A percentile compares a stretch with the other conserved stretches of the same genome.
Conservation (phyloP, 1,140 invertebrate species). For the Centruroides vittatus region DNA sequence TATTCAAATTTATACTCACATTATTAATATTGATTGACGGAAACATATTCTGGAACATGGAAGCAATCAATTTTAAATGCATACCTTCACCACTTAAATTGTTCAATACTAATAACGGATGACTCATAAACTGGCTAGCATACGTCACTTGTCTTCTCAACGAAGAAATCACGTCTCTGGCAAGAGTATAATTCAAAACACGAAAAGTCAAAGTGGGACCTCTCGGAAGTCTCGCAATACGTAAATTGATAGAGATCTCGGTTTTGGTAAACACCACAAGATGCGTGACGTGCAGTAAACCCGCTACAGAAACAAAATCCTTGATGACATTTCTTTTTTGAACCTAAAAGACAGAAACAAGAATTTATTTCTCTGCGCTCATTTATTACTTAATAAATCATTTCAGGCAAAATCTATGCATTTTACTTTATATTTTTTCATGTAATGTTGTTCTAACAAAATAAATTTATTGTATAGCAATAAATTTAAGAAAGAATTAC, state of each 20-base stretch:
- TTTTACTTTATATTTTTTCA: no score
- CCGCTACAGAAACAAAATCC: constrained; percentile 40
- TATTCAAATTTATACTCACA: constrained; percentile 29
- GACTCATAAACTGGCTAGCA: constrained; percentile 48
- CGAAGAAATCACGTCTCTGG: constrained; percentile 68
- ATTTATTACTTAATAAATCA: no score
- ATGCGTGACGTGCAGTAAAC: constrained; percentile 40
- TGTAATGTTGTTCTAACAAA: no score
- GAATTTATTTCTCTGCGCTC: no score
- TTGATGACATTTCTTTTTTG: constrained; percentile 38
- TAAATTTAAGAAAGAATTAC: no score
- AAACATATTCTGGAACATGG: constrained; percentile 98
- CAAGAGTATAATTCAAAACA: constrained; percentile 64
- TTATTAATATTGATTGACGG: constrained; percentile 87
- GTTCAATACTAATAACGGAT: constrained; percentile 85
- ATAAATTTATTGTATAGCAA: no score
- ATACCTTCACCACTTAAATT: constrained; percentile 75
- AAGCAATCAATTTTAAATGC: constrained; percentile 81
- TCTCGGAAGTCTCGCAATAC: constrained; percentile 35
- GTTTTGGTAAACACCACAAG: constrained; percentile 39
- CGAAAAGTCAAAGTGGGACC: constrained; percentile 62
- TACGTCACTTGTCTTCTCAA: constrained; percentile 56
- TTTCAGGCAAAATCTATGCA: no score
- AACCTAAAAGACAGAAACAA: constrained; percentile 23
- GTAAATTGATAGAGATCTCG: constrained; percentile 31